A percentile compares a stretch with the other conserved stretches of the same genome.
phyloP scores from a whole-genome alignment of 1,140 invertebrate species.

The Rhopalosiphum maidis region DNA sequence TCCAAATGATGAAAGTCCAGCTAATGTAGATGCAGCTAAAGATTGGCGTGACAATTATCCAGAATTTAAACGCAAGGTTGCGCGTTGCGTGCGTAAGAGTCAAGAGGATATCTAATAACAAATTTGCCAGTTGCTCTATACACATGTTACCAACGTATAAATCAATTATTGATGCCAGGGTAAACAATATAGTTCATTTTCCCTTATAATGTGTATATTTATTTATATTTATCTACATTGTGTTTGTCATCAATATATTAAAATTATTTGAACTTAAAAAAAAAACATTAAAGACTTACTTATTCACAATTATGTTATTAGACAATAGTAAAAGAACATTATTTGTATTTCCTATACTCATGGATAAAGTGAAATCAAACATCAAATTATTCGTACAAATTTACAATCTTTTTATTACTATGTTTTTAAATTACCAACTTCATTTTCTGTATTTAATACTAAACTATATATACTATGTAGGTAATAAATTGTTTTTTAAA shows the following conservation, averaged over 20 bases:
- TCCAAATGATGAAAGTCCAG: slow-evolving; percentile 99
- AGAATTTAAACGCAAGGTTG: slow-evolving; percentile 98
- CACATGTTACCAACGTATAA: slow-evolving; percentile 46
- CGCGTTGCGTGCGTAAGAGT: slow-evolving; percentile 96
- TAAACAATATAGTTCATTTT: slow-evolving; percentile 42
- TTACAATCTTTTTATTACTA: slow-evolving; percentile 1
- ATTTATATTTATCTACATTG: slow-evolving; percentile 22
- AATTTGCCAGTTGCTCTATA: slow-evolving; percentile 48
- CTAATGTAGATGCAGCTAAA: slow-evolving; percentile 99
- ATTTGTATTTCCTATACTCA: background rate
- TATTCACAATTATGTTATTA: background rate
- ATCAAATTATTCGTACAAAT: slow-evolving; percentile 4
- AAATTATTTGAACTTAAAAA: slow-evolving; percentile 9
- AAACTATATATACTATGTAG: background rate
- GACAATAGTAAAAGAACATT: background rate
- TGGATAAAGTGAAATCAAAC: background rate
- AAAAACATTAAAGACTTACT: background rate
- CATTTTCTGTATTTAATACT: background rate
- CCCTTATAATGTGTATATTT: background rate
- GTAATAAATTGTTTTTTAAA: background rate
- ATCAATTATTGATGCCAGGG: slow-evolving; percentile 52
- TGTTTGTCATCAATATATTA: slow-evolving; percentile 16
- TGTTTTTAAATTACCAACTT: background rate
- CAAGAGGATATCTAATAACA: slow-evolving; percentile 90
- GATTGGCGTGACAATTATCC: slow-evolving; percentile 96